phyloP scores from a whole-genome alignment of 1,140 invertebrate species.

The Stegodyphus mimosarum region DNA sequence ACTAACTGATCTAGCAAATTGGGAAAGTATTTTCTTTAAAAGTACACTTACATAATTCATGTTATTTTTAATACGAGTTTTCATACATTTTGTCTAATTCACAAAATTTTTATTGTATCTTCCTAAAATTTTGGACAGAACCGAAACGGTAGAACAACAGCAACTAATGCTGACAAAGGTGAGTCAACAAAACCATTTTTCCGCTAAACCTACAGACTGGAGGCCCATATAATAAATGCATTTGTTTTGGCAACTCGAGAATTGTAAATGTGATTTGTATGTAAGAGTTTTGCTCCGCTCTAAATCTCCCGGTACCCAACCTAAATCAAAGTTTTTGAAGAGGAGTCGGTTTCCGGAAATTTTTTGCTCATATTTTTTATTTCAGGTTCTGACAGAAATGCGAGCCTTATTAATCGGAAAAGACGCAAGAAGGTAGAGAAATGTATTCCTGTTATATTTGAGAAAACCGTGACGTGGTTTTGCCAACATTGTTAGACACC shows the following conservation, averaged over 20 bases:
- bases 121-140: no score
- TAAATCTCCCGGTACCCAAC: constrained; percentile 7
- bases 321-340: constrained; percentile 27
- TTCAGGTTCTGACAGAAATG: constrained; percentile 5
- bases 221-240: constrained; percentile 5
- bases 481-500: constrained; percentile 19
- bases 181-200: neutral
- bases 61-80: no score
- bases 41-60: no score
- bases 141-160: no score
- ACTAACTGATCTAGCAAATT: no score
- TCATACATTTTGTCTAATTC: no score
- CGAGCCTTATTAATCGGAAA: constrained; percentile 31
- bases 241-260: constrained; percentile 4
- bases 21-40: no score
- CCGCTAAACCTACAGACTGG: neutral
- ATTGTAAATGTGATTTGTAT: constrained; percentile 50
- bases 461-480: neutral
- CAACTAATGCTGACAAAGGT: no score
- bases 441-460: neutral
- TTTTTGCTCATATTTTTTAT: no score
- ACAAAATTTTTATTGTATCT: no score
- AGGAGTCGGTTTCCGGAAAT: neutral
- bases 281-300: neutral
- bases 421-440: no score